Evolutionary conservation across 2,797 vertebrate species (phyloP).

Genomic region (Chiroxiphia lanceolata): DNA sequence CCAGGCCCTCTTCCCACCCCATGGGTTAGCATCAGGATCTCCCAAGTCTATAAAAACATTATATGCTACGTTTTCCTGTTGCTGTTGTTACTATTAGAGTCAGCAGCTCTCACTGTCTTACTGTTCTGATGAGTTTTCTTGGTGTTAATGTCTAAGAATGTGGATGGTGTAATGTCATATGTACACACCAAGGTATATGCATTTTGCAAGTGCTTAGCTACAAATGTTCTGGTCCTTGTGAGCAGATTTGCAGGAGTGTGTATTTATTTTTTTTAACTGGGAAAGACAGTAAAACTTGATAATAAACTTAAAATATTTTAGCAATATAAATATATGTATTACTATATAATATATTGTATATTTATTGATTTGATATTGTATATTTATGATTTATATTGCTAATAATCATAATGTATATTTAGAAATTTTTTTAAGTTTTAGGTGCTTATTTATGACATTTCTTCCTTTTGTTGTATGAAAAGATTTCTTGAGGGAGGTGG

Average conservation of each 20-base stretch:
- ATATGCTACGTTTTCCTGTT: neutral
- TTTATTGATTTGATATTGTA: neutral
- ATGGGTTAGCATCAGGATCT: conserved; percentile 5
- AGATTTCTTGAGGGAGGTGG: neutral
- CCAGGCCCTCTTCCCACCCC: conserved; percentile 8
- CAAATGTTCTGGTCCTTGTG: neutral
- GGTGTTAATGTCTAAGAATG: neutral
- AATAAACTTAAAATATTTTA: neutral
- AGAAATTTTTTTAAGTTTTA: neutral
- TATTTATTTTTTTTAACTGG: neutral
- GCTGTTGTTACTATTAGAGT: neutral
- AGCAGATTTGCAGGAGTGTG: neutral
- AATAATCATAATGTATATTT: neutral
- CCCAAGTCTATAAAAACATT: conserved; percentile 45
- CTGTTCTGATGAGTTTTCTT: neutral
- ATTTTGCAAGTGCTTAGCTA: neutral
- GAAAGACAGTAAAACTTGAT: neutral
- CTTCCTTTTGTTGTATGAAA: neutral
- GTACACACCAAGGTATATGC: rapidly evolving
- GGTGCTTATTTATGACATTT: neutral
- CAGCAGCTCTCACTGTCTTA: conserved; percentile 22
- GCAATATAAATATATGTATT: neutral
- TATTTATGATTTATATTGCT: neutral
- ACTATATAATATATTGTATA: neutral
- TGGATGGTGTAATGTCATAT: neutral